Evolutionary conservation across 2,888 invertebrate genomes (phyloP), one percentile per base, ranked within the genome.

Genomic region (Phaedon cochleariae): DNA sequence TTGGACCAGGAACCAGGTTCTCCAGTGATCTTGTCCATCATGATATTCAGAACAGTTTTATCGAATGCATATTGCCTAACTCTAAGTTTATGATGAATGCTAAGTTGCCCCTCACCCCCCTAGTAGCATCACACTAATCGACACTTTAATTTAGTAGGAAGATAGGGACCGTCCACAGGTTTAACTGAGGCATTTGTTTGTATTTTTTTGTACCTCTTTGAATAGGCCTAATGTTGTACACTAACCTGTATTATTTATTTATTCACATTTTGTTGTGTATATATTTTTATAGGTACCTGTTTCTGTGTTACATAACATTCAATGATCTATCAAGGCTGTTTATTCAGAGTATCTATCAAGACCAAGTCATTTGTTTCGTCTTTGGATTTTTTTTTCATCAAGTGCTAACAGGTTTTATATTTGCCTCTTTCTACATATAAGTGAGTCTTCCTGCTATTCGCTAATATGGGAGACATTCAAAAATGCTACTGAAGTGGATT

Each of bases 231-330:
- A 58, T 65, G 31, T 65, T 63, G 69, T 70, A 62, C 22, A 49
- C 22, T 64, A 31, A 58, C 60, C 62, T 55, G 63, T 70, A 60
- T 54, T 54, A 54, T 54, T 54, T 54, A 54, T 54, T 69, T 62
- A 61, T 61, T 64, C 31, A 20, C 52, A 53, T 55, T 68, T 69
- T 51, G 64, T 70, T 67, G 45, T 77, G 76, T 79, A 78, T 76
- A 77, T 78, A 78, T 79, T 81, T 81, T 82, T 80, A 81, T 82
- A 82, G 81, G 82, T 83, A 83, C 82, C 82, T 83, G 82, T 82
- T 73, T 81, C 80, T 82, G 80, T 80, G 79, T 80, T 77, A 76
- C 76, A 76, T 77, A 78, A 26, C 76, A 77, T 26, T 15, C 12
- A 22, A 57, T 9, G n/a, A 41, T 41, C 15, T n/a, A 15, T 41